phyloP scores from a whole-genome alignment of 2,888 invertebrate species.

The Imbricaverruca yamaguchii region DNA sequence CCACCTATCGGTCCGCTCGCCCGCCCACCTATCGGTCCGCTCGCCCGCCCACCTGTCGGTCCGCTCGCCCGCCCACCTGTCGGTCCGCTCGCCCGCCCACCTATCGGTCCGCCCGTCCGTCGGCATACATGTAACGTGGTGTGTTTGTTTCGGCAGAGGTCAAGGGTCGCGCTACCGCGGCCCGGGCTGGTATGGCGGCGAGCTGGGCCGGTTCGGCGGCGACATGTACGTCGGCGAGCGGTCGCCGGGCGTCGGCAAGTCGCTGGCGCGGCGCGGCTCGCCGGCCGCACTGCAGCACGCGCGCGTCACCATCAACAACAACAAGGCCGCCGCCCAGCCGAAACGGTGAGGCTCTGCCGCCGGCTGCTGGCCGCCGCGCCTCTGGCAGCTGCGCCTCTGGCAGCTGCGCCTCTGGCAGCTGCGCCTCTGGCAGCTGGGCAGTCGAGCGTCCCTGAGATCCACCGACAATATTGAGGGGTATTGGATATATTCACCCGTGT shows the following conservation, averaged over 20 bases:
- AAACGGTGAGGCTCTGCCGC: background rate
- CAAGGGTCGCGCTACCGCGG: conserved; percentile 16
- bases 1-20: too few species aligned
- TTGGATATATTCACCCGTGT: too few species aligned
- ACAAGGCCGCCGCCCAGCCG: background rate
- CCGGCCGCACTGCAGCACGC: background rate
- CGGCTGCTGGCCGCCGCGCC: background rate
- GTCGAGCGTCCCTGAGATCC: too few species aligned
- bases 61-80: too few species aligned
- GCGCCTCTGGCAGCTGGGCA: background rate
- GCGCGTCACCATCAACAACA: conserved; percentile 1
- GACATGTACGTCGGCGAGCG: background rate
- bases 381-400: background rate
- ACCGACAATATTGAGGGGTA: too few species aligned
- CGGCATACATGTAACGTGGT: too few species aligned
- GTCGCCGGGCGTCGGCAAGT: conserved; percentile 10
- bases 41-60: too few species aligned
- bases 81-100: too few species aligned
- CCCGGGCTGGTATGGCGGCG: conserved; percentile 5
- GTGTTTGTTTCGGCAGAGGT: background rate
- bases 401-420: background rate
- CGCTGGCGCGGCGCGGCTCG: conserved; percentile 7
- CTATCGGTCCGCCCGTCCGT: too few species aligned
- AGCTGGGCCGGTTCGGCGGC: background rate
- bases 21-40: too few species aligned